Evolutionary conservation across 2,113 vertebrate genomes (phyloP), one percentile per base, ranked within the genome.

Genomic region (Nesospiza acunhae): DNA sequence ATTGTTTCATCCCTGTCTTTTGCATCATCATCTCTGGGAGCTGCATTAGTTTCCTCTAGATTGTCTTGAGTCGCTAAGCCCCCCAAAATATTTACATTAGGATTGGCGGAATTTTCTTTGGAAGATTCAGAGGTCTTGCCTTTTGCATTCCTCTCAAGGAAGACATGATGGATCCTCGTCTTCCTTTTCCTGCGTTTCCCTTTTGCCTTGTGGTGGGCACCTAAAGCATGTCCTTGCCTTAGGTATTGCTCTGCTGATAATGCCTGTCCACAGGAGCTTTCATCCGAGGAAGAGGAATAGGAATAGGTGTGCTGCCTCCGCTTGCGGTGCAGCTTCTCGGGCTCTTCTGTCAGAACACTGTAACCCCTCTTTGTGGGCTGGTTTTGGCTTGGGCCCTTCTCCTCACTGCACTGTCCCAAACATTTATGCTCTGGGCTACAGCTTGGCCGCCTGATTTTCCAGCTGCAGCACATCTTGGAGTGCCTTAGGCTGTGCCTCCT

Each of bases 331-430:
- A 60, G 82, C 68, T 94, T 96, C 63, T 98, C 98, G 6, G 92
- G 60, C 24, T 98, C 97, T 19, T 94, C 96, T 26, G 62, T 93
- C 78, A 97, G 58, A 77, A 97, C 87, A 3, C 56, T 96, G 70
- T 89, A 98, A 39, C 95, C 96, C 96, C 98, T 98, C 93, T 98
- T 99, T 24, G 97, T 16, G 24, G 97, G 94, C 52, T 92, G 98
- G 63, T 83, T 97, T 55, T 97, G 97, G 70, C 68, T 90, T 0
- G 2, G 28, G 41, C 35, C 89, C 83, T 96, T 97, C 68, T 89
- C 69, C 42, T 94, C 88, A 8, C 80, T 95, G 79, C 81, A 94
- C 35, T 73, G 82, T 74, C 90, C 87, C 31, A 89, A 64, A 60
- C 84, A 94, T 39, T 86, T 95, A 62, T 94, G 95, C 62, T 97